Conservation (phyloP, 2,113 vertebrate genomes). For the Thalassoma bifasciatum region DNA sequence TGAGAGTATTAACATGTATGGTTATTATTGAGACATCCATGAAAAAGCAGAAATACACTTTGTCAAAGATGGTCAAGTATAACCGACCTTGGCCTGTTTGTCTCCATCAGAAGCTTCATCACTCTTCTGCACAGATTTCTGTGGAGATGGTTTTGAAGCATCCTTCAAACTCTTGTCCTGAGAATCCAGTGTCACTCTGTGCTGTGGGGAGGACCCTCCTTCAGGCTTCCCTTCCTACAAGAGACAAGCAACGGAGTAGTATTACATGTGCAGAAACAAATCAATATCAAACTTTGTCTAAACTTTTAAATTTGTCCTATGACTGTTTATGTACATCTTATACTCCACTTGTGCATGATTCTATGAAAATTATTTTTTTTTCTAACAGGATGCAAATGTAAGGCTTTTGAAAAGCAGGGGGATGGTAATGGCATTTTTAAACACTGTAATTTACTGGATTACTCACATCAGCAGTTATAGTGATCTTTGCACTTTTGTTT, state of each 20-base stretch:
- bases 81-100: conserved; percentile 66
- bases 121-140: conserved; percentile 39
- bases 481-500: too few relatives aligned
- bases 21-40: background rate
- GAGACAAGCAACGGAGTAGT: background rate
- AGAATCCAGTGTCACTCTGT: conserved; percentile 18
- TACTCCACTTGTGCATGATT: background rate
- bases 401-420: too few relatives aligned
- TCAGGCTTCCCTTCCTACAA: conserved; percentile 69
- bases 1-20: background rate
- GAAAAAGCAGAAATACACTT: background rate
- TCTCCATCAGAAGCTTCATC: conserved; percentile 38
- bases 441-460: too few relatives aligned
- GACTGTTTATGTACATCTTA: background rate
- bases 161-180: conserved; percentile 43
- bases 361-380: background rate
- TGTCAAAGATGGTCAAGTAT: background rate
- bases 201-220: conserved; percentile 44
- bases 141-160: conserved; percentile 30
- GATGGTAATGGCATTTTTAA: too few relatives aligned
- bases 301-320: background rate
- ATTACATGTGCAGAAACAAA: background rate
- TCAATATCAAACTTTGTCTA: background rate
- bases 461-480: too few relatives aligned
- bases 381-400: background rate